These are phyloP conservation scores for Amblyornis subalaris DNA, from an alignment of 2,113 vertebrate species.

Conservation along the genomic window DNA sequence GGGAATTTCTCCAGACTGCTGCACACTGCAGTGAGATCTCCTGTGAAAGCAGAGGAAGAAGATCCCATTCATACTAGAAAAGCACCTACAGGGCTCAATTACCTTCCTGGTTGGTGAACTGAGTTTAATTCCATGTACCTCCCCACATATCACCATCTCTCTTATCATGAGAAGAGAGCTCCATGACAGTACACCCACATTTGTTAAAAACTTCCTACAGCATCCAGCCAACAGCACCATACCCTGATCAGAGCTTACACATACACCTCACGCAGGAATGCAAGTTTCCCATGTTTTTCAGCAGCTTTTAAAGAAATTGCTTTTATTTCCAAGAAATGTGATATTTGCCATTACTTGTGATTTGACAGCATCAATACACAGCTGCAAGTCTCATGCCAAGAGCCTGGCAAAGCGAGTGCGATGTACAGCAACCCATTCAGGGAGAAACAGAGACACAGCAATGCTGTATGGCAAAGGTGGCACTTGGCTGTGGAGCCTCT, in stretches of 20 bases:
- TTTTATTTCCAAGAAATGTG: not conserved
- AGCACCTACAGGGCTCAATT: not conserved
- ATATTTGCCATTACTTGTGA: not conserved
- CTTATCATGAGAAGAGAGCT: not conserved
- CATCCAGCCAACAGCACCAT: not conserved
- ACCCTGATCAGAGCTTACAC: not conserved
- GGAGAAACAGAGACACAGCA: not conserved
- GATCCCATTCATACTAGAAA: not conserved
- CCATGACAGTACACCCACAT: not conserved
- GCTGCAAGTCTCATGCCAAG: not conserved
- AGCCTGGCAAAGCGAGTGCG: accelerated
- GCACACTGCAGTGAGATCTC: not conserved
- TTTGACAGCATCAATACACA: not conserved
- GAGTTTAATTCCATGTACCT: not conserved
- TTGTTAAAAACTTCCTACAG: not conserved
- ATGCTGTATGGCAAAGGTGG: not conserved
- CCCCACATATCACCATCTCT: not conserved
- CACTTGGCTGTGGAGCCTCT: not conserved
- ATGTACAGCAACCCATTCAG: accelerated
- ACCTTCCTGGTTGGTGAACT: not conserved
- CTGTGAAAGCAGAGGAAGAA: not conserved
- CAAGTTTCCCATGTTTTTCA: not conserved
- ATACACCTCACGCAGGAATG: not conserved
- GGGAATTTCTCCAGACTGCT: not conserved
- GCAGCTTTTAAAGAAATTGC: not conserved